Base-by-base conservation (phyloP, 1,140 invertebrate species). In the Streblospio benedicti region DNA sequence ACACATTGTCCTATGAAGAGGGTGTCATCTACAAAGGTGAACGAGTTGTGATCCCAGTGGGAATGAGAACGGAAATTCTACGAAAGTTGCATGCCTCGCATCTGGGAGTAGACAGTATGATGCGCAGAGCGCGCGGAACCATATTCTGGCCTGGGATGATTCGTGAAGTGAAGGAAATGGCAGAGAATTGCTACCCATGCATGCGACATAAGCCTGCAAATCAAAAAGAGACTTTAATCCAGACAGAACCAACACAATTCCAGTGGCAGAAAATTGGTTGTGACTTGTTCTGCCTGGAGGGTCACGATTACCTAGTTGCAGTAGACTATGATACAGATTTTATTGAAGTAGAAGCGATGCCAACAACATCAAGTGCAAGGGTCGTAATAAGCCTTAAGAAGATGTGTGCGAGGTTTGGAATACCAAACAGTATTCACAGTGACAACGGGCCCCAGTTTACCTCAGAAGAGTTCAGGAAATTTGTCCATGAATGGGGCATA, bases 391-490 rank as follows among this genome's bases (percentile, higher is more conserved):
- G n/a, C 6, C n/a, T 45, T 23, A 54, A 51, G 18, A 9, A 12
- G 23, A 25, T 6, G 1, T 60, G 53, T 54, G 31, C 50, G 6
- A 53, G 58, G 27, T 51, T 38, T 28, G 58, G 58, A n/a, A 54
- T 60, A 14, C 58, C 49, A 6, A 14, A 32, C 23, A n/a, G 1
- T 4, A 32, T 59, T 23, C 16, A 27, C 14, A 38, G 30, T n/a
- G 58, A 60, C 32, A 60, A 60, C 25, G 30, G 28, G 30, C 45
- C 57, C 18, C 51, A 53, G 25, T 59, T 59, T 31, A 18, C 18
- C 9, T 41, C 57, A 58, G 27, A 18, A 14, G 20, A 41, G 28
- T 60, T 20, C 30, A 32, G 30, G 12, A 18, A n/a, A n/a, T 60
- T 52, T 38, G 50, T 33, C 9, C 20, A 20, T 5, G 20, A 54